Evolutionary conservation across 2,113 vertebrate species (phyloP).

Genomic region (Tyto alba): DNA sequence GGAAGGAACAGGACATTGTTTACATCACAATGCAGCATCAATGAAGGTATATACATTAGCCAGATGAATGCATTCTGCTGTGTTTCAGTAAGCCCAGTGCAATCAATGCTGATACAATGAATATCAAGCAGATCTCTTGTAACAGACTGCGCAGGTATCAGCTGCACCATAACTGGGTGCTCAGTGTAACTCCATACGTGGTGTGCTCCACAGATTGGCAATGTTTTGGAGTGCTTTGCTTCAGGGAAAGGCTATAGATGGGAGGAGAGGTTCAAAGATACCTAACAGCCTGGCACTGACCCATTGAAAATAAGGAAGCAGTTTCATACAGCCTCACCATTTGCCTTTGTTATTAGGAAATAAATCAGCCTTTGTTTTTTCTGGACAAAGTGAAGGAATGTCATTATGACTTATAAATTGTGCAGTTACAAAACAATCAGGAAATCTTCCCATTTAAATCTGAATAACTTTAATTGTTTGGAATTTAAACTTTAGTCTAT

Average conservation of each 20-base stretch:
- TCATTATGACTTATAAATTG: constrained; percentile 81
- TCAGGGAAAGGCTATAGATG: not conserved
- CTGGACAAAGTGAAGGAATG: constrained; percentile 73
- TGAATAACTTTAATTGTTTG: constrained; percentile 73
- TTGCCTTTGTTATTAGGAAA: constrained; percentile 77
- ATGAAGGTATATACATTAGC: constrained; percentile 60
- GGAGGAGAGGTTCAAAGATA: constrained; percentile 15
- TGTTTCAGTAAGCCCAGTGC: not conserved
- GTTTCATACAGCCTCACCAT: constrained; percentile 63
- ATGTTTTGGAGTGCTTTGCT: not conserved
- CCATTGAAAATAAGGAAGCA: constrained; percentile 64
- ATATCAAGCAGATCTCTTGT: constrained; percentile 36
- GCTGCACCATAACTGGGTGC: not conserved
- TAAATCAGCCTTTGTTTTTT: constrained; percentile 80
- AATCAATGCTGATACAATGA: constrained; percentile 16
- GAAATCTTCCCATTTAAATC: constrained; percentile 75
- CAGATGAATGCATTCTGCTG: constrained; percentile 43
- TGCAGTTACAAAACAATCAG: constrained; percentile 75
- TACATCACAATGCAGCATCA: constrained; percentile 43
- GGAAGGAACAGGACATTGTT: constrained; percentile 40
- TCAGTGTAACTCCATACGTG: fast-evolving
- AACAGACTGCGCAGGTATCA: not conserved
- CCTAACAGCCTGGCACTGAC: constrained; percentile 60
- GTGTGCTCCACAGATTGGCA: not conserved
- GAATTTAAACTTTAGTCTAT: constrained; percentile 64